Base-by-base conservation (phyloP, 2,113 vertebrate species). In the Noctilio leporinus region DNA sequence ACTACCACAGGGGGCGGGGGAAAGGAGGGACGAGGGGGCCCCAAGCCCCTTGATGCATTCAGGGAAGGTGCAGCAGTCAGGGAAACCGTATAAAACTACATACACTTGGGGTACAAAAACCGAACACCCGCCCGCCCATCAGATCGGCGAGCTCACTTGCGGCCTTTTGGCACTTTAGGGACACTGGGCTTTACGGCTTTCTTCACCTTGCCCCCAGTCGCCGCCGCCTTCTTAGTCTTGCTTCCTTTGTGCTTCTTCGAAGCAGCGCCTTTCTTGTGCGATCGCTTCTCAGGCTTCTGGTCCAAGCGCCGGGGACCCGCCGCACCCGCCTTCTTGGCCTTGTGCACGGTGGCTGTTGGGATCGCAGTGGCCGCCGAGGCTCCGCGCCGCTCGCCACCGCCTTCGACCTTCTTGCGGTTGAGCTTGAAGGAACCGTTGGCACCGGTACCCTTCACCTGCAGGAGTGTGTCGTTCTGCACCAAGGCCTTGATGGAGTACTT, bases 401-500 rank as follows among this genome's bases (percentile, higher is more conserved):
- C 98, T 95, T 98, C 98, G 88, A 99, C 97, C 95, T 99, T 99
- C 96, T 99, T 99, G 94, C 98, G 98, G 96, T 99, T 99, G 87
- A 99, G 98, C 96, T 98, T 99, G 98, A 99, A 99, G 7, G 99
- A 99, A 47, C 99, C 99, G 94, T 99, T 99, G 87, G 99, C 99
- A 24, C 99, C 99, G 16, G 98, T 98, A 83, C 99, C 99, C 98
- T 98, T 99, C 95, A 99, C 99, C 97, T 99, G 99, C 45, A 99
- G 98, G 57, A 99, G 98, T 3, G 99, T 99, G 94, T 99, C 99
- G 96, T 99, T 99, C 95, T 99, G 98, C 96, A 99, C 98, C 97
- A 99, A 97, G 15, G 99, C 99, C 95, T 98, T 98, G 90, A 99
- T 98, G 14, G 99, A 99, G 94, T 99, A 99, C 38, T 99, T 99